Evolutionary conservation across 1,140 invertebrate genomes (phyloP).

Genomic region (Pogonognathellus flavescens): DNA sequence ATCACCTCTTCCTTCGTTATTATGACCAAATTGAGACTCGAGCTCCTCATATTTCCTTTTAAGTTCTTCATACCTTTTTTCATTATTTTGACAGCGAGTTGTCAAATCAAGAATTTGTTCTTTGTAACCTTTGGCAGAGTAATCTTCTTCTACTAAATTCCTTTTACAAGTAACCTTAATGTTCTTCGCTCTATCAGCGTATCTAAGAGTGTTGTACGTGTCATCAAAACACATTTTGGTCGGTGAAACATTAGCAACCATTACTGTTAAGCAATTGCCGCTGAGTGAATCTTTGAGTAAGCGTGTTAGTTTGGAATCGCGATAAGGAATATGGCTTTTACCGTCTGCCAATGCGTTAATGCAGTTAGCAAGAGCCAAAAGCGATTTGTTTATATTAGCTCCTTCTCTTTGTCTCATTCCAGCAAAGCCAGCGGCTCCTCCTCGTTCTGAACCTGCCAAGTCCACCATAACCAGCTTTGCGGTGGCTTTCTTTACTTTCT

Average conservation of each 20-base stretch:
- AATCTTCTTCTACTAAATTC: slow-evolving; percentile 42
- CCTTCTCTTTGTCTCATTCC: slow-evolving; percentile 90
- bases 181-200: slow-evolving; percentile 88
- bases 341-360: slow-evolving; percentile 89
- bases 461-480: slow-evolving; percentile 95
- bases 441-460: slow-evolving; percentile 92
- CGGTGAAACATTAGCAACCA: slow-evolving; percentile 96
- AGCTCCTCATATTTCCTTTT: slow-evolving; percentile 8
- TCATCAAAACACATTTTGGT: slow-evolving; percentile 89
- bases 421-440: slow-evolving; percentile 79
- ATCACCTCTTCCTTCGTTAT: background rate
- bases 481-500: slow-evolving; percentile 70
- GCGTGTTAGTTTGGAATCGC: slow-evolving; percentile 86
- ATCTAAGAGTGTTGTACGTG: slow-evolving; percentile 96
- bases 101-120: slow-evolving; percentile 27
- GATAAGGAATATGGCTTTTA: slow-evolving; percentile 85
- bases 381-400: slow-evolving; percentile 93
- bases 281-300: slow-evolving; percentile 93
- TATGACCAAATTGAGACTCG: background rate
- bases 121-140: background rate
- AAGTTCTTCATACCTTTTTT: slow-evolving; percentile 10
- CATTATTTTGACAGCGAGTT: background rate
- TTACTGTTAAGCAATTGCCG: slow-evolving; percentile 81
- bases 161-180: slow-evolving; percentile 71
- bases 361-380: slow-evolving; percentile 92